Conservation (phyloP, 1,140 invertebrate genomes). For the Sipha flava region DNA sequence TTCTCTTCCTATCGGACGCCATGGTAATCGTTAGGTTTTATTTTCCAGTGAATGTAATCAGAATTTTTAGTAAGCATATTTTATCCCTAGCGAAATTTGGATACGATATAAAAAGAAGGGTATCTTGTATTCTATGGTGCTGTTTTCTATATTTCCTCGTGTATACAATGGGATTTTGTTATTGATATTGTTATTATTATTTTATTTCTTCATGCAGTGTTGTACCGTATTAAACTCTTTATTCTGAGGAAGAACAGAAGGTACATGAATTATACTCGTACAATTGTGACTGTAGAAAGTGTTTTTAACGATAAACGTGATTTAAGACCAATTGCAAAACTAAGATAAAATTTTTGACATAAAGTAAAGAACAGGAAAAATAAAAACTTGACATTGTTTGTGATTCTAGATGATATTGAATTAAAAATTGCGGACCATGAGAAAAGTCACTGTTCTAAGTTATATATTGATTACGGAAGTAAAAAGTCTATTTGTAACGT, state of each 20-base stretch:
- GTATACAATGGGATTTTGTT: background rate
- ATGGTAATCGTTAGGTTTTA: background rate
- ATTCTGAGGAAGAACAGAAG: background rate
- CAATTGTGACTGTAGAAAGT: too few species aligned
- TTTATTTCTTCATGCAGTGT: background rate
- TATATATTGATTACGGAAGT: too few species aligned
- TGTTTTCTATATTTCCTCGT: background rate
- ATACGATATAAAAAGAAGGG: background rate
- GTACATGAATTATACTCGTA: background rate
- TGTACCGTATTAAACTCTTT: background rate
- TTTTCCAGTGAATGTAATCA: background rate
- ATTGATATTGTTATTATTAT: conserved; percentile 5
- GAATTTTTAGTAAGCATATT: background rate
- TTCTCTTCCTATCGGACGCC: background rate
- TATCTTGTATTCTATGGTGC: background rate
- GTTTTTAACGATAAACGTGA: background rate
- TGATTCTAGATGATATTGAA: too few species aligned
- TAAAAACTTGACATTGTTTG: too few species aligned
- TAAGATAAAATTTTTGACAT: background rate
- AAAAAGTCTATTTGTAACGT: too few species aligned
- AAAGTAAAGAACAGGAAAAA: background rate
- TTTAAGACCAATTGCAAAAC: background rate
- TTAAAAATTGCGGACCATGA: too few species aligned
- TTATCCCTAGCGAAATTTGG: background rate
- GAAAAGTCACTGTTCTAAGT: too few species aligned